These are phyloP conservation scores for Camponotus vicinus DNA, from an alignment of 1,140 invertebrate species.

Conservation along the genomic window DNA sequence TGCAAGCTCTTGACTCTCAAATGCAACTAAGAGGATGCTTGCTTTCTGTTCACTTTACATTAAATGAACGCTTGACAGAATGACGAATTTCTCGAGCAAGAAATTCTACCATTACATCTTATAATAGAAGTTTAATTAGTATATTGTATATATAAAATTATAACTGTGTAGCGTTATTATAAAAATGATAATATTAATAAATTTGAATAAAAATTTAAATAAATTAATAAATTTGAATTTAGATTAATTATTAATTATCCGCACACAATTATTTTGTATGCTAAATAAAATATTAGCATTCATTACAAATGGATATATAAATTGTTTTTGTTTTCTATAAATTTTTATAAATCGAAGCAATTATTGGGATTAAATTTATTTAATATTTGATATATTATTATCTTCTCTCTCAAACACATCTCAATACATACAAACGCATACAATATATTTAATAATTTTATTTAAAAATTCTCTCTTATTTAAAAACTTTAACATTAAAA, in stretches of 20 bases:
- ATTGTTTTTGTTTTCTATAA: constrained; percentile 6
- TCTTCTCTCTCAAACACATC: too few relatives aligned
- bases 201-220: too few relatives aligned
- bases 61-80: background rate
- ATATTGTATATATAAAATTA: background rate
- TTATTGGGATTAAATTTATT: background rate
- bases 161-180: background rate
- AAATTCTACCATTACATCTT: constrained; percentile 13
- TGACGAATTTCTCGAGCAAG: background rate
- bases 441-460: background rate
- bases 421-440: too few relatives aligned
- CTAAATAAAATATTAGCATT: constrained; percentile 1
- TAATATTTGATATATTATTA: background rate
- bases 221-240: too few relatives aligned
- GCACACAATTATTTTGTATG: background rate
- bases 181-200: background rate
- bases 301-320: background rate
- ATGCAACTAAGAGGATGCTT: constrained; percentile 5
- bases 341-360: background rate
- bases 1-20: constrained; percentile 52
- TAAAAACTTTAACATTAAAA: background rate
- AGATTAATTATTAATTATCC: background rate
- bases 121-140: background rate
- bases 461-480: background rate
- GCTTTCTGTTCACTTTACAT: background rate